Evolutionary conservation across 2,113 vertebrate species (phyloP).

Genomic region (Heloderma charlesbogerti): DNA sequence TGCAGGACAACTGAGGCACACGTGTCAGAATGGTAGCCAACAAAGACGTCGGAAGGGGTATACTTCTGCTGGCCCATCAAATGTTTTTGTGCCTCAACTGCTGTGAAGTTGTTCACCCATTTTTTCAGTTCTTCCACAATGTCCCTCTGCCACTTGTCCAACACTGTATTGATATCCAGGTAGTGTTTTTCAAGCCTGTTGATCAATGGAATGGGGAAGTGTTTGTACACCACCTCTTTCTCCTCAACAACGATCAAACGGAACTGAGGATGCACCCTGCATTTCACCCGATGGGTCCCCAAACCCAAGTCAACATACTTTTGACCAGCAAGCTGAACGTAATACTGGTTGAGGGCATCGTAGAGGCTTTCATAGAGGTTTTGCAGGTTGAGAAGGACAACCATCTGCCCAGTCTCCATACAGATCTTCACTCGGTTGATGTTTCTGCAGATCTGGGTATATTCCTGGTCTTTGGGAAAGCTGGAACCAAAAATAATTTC

Average conservation of each 20-base stretch:
- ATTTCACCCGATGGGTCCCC: conserved; percentile 96
- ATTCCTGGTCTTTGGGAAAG: conserved; percentile 95
- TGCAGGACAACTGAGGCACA: conserved; percentile 92
- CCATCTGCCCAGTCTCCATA: conserved; percentile 94
- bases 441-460: conserved; percentile 94
- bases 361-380: conserved; percentile 98
- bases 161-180: conserved; percentile 88
- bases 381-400: conserved; percentile 94
- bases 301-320: conserved; percentile 96
- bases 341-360: conserved; percentile 96
- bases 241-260: conserved; percentile 94
- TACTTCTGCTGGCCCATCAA: conserved; percentile 72
- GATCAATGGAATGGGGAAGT: conserved; percentile 94
- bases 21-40: conserved; percentile 90
- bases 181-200: conserved; percentile 98
- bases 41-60: conserved; percentile 84
- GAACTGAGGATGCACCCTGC: conserved; percentile 91
- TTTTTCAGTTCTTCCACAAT: conserved; percentile 76
- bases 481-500: conserved; percentile 97
- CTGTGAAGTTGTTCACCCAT: conserved; percentile 83
- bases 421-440: conserved; percentile 96
- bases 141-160: conserved; percentile 79
- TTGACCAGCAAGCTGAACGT: conserved; percentile 92
- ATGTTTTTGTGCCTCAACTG: conserved; percentile 43
- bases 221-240: conserved; percentile 89